A percentile compares a stretch with the other conserved stretches of the same genome.
Evolutionary conservation across 2,113 vertebrate species (phyloP).

Genomic region (Chamaetylas fuelleborni): DNA sequence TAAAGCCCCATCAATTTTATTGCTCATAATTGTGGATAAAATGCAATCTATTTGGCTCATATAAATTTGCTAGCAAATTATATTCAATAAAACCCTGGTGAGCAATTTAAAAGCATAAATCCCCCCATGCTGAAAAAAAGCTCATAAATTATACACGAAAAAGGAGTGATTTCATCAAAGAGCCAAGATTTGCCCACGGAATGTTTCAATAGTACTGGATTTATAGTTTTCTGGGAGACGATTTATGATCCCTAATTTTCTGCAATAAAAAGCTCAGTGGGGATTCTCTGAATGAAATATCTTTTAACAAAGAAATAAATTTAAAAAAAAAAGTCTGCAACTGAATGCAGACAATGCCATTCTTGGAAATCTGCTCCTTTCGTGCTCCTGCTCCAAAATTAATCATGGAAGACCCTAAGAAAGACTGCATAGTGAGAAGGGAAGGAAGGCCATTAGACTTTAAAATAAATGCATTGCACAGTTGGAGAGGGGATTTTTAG

Average conservation of each 20-base stretch:
- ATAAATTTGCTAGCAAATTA: conserved; percentile 80
- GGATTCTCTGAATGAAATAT: conserved; percentile 77
- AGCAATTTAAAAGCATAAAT: conserved; percentile 71
- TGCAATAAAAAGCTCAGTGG: conserved; percentile 75
- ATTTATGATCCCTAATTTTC: conserved; percentile 77
- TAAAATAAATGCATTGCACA: conserved; percentile 39
- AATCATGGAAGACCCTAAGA: conserved; percentile 54
- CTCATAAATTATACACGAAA: conserved; percentile 74
- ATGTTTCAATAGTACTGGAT: conserved; percentile 79
- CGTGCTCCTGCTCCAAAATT: conserved; percentile 52
- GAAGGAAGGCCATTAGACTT: conserved; percentile 30
- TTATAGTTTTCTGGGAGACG: conserved; percentile 73
- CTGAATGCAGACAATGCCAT: conserved; percentile 62
- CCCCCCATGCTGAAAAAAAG: conserved; percentile 67
- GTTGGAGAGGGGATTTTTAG: neutral
- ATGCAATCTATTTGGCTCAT: conserved; percentile 72
- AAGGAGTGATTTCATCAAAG: conserved; percentile 79
- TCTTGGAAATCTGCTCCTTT: conserved; percentile 59
- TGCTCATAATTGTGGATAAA: conserved; percentile 74
- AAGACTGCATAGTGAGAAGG: neutral
- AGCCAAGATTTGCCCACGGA: conserved; percentile 72
- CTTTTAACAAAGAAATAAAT: conserved; percentile 69
- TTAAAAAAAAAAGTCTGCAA: neutral
- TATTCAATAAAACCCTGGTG: conserved; percentile 72
- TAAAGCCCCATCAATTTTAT: conserved; percentile 73